These are phyloP conservation scores for Melipona bicolor DNA, from an alignment of 2,888 invertebrate genomes.

Conservation along the genomic window DNA sequence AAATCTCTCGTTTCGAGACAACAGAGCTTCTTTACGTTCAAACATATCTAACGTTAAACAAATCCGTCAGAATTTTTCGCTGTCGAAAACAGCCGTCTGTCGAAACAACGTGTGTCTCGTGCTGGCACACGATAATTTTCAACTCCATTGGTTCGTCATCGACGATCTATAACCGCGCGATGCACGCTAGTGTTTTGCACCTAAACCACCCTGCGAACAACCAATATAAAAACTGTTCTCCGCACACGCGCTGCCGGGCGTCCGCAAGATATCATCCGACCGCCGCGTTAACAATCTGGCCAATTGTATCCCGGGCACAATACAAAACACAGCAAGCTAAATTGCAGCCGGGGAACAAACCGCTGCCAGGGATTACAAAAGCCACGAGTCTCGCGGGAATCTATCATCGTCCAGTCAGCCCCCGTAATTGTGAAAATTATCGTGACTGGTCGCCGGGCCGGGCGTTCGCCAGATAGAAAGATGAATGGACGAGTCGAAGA, in stretches of 20 bases:
- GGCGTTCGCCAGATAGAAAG: constrained; percentile 21
- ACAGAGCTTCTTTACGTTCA: too few relatives aligned
- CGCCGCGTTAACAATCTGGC: constrained; percentile 16
- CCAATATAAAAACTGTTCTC: not conserved
- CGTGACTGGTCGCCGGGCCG: constrained; percentile 1
- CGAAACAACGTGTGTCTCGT: not conserved
- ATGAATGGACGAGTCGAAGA: constrained; percentile 16
- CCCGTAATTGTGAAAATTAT: constrained; percentile 29
- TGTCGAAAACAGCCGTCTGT: too few relatives aligned
- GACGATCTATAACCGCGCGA: not conserved
- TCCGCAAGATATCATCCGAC: not conserved
- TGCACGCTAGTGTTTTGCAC: not conserved
- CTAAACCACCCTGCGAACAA: not conserved
- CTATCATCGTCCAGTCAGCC: constrained; percentile 23
- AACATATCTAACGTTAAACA: too few relatives aligned
- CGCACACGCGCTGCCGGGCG: not conserved
- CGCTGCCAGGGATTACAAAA: constrained; percentile 22
- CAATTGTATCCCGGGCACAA: not conserved
- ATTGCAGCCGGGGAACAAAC: constrained; percentile 10
- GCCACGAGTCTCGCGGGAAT: constrained; percentile 27
- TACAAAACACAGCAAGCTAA: constrained; percentile 20
- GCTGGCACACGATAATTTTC: not conserved
- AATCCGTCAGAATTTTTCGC: too few relatives aligned
- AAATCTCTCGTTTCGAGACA: too few relatives aligned
- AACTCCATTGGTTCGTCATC: not conserved